phyloP scores from a whole-genome alignment of 2,797 vertebrate species.

The Triplophysa bombifrons region DNA sequence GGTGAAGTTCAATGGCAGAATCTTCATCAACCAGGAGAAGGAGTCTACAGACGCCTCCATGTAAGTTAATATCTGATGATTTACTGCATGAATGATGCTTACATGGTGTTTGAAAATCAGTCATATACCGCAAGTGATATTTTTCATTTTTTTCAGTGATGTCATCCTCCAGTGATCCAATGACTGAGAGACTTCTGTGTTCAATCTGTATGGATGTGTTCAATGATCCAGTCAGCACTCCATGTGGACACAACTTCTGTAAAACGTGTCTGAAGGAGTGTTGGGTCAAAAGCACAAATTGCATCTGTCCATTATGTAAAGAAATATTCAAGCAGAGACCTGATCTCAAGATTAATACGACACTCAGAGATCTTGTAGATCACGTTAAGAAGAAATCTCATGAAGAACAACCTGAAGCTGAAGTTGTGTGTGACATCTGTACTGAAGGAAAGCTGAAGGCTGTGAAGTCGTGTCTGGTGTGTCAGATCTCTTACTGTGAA shows the following conservation, averaged over 20 bases:
- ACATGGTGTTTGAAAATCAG: no score
- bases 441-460: background rate
- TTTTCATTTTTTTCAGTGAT: no score
- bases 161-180: background rate
- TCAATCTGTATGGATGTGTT: background rate
- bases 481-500: constrained; percentile 5
- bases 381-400: background rate
- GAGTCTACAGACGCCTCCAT: background rate
- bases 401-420: background rate
- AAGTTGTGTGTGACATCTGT: background rate
- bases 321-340: background rate
- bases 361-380: background rate
- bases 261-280: background rate
- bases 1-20: no score
- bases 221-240: background rate
- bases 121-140: no score
- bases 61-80: background rate
- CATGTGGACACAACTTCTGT: constrained; percentile 4
- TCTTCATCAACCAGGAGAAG: no score
- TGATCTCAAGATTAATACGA: background rate
- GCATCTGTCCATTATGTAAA: background rate
- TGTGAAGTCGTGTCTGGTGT: constrained; percentile 5
- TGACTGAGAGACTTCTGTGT: background rate
- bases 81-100: background rate
- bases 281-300: no score